Conservation (phyloP, 1,140 invertebrate species). For the Drosophila nebulosa region DNA sequence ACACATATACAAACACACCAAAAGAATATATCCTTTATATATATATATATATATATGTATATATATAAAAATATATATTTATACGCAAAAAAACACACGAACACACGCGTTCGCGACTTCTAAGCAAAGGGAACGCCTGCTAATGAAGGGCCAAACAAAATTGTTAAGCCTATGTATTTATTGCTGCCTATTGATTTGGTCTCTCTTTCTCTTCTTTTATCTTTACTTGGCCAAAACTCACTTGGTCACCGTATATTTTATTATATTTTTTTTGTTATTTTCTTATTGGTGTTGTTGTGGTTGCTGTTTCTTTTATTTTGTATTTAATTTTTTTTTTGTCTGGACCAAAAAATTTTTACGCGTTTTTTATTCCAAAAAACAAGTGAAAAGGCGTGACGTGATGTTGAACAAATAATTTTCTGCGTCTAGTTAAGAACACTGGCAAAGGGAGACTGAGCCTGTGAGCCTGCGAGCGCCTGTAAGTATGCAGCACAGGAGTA, state of each 20-base stretch:
- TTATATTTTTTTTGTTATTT: not conserved
- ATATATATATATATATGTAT: not conserved
- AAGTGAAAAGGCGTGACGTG: not conserved
- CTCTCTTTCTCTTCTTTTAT: not conserved
- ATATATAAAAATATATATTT: no score
- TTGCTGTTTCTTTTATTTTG: not conserved
- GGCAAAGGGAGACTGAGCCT: constrained; percentile 64
- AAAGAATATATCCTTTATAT: constrained; percentile 2
- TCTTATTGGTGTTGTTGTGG: not conserved
- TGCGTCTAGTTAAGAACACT: constrained; percentile 54
- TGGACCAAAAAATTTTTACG: constrained; percentile 21
- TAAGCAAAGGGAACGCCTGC: constrained; percentile 4
- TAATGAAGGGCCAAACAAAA: not conserved
- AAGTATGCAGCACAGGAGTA: constrained; percentile 56
- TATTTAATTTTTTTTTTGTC: not conserved
- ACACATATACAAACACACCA: constrained; percentile 16
- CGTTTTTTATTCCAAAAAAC: constrained; percentile 7
- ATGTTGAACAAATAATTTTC: constrained; percentile 22
- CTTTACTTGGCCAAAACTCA: no score
- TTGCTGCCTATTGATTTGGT: not conserved
- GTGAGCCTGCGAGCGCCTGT: constrained; percentile 24
- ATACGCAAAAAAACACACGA: not conserved
- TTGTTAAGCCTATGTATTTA: not conserved
- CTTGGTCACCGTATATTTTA: not conserved
- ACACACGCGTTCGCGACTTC: not conserved